Base-by-base conservation (phyloP, 2,113 vertebrate genomes). In the Odocoileus virginianus region DNA sequence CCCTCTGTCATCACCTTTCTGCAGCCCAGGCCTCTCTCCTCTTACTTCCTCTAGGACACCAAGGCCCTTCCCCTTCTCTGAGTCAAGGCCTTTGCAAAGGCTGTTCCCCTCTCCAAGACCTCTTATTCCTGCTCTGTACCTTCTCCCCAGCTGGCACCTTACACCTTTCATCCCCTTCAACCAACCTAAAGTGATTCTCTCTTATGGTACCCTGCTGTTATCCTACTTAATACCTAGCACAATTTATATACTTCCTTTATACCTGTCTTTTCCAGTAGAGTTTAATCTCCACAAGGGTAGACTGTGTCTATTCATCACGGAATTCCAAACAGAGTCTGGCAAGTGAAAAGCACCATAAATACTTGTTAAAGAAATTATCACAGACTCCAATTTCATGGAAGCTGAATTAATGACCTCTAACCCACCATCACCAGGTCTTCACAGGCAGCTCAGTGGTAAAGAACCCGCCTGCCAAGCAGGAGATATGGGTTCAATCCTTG, bases 241-340 rank as follows among this genome's bases (percentile, higher is more conserved):
- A 14, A 6, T 30, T 79, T 40, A 67, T 87, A 52, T 14, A 21
- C n/a, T 88, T 96, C 58, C 28, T 87, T 78, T 28, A 7, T 25
- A 82, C 11, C 45, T 7, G 15, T 78, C 60, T 79, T 81, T 86
- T 60, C 83, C 55, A 88, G 36, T 1, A 87, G 33, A 79, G 19
- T 79, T 79, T 28, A 19, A 40, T 47, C 43, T 92, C 43, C 23
- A 25, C 7, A 19, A 47, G 14, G 17, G 16, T 19, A 94, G 27
- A 92, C 36, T 43, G 13, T 11, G 5, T 58, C 58, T 15, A 13
- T 28, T 94, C 33, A 47, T 23, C 54, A 60, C 3, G 57, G 36
- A 95, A 96, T 45, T 78, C 36, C 33, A 88, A 95, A 57, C 36
- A 58, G 71, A 28, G 15, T 81, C 87, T 95, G 30, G 25, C 36